phyloP scores from a whole-genome alignment of 2,888 invertebrate species.

The Himalopsyche kuldschensis region DNA sequence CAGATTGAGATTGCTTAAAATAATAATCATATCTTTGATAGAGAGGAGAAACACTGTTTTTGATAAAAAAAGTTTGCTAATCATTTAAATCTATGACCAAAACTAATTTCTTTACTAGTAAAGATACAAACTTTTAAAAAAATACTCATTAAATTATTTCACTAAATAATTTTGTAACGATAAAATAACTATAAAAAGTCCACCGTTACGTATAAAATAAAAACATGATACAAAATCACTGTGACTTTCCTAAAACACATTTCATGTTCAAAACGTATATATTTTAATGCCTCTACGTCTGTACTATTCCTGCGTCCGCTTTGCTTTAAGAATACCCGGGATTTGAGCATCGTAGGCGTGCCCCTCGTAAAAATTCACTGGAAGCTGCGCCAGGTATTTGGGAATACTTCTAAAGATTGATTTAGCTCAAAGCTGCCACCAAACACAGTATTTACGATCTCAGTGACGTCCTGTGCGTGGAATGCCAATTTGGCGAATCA shows the following conservation, averaged over 20 bases:
- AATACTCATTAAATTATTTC: too few species aligned
- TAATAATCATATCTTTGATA: too few species aligned
- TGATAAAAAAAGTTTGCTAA: too few species aligned
- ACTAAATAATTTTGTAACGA: too few species aligned
- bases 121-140: too few species aligned
- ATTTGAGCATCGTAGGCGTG: neutral
- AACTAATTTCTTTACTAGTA: too few species aligned
- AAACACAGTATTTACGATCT: conserved; percentile 16
- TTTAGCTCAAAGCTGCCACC: conserved; percentile 7
- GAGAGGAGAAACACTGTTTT: too few species aligned
- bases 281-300: neutral
- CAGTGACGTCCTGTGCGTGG: neutral
- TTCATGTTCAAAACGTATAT: neutral
- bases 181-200: neutral
- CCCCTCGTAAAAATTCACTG: conserved; percentile 17
- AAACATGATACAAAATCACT: neutral
- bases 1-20: too few species aligned
- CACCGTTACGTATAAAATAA: neutral
- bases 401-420: conserved; percentile 15
- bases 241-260: neutral
- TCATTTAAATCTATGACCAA: too few species aligned
- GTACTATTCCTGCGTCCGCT: neutral
- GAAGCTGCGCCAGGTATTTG: neutral
- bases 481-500: conserved; percentile 9
- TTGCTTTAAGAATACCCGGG: neutral